A percentile compares a stretch with the other conserved stretches of the same genome.
phyloP scores from a whole-genome alignment of 1,140 invertebrate species.

The Brachionus asplanchnoidis region DNA sequence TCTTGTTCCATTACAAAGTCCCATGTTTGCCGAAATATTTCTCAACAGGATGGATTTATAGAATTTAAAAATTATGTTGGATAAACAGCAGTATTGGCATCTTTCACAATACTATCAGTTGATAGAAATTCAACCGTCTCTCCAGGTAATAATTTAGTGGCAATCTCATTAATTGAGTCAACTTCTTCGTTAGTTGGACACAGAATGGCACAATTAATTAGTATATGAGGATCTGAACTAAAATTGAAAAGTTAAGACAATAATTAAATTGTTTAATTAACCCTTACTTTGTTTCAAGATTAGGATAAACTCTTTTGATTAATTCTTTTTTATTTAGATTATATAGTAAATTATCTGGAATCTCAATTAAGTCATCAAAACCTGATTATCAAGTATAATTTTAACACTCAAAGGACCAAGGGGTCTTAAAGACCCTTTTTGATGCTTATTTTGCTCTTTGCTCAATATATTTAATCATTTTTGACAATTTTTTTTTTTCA shows the following conservation, averaged over 20 bases:
- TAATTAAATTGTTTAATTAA: too few relatives aligned
- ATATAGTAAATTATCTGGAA: background rate
- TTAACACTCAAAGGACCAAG: too few relatives aligned
- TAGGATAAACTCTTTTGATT: background rate
- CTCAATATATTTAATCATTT: too few relatives aligned
- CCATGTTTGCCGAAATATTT: conserved; percentile 49
- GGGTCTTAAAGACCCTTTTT: too few relatives aligned
- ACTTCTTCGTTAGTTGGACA: background rate
- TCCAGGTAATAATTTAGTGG: background rate
- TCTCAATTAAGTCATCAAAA: background rate
- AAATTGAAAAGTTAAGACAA: too few relatives aligned
- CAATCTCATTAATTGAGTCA: background rate
- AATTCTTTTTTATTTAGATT: background rate
- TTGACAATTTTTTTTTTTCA: too few relatives aligned
- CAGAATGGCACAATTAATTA: too few relatives aligned
- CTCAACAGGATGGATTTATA: conserved; percentile 53
- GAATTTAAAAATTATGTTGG: conserved; percentile 54
- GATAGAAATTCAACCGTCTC: background rate
- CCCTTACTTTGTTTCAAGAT: too few relatives aligned
- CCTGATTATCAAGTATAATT: too few relatives aligned
- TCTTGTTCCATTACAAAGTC: conserved; percentile 55
- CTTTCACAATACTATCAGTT: conserved; percentile 43
- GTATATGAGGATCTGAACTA: too few relatives aligned
- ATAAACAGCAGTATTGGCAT: conserved; percentile 45
- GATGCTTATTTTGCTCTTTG: too few relatives aligned